Base-by-base conservation (phyloP, 2,113 vertebrate genomes). In the Fregata magnificens region DNA sequence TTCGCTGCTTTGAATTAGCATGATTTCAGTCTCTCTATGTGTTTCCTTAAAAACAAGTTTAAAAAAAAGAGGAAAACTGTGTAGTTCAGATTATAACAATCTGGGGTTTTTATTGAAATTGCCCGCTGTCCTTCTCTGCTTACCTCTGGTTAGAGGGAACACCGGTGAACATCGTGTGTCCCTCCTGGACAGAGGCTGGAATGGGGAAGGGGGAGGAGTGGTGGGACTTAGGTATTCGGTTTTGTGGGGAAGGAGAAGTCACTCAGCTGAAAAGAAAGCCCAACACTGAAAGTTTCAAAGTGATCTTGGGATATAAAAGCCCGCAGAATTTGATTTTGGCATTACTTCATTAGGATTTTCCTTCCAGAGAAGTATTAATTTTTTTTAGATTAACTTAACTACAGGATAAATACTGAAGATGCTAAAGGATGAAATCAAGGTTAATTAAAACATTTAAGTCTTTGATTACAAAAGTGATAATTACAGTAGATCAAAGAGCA, bases 381-480 rank as follows among this genome's bases (percentile, higher is more conserved):
- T 59, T 84, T 83, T 91, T 86, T 76, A 76, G 8, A 29, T 63
- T 85, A 90, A 47, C 24, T 83, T 72, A 82, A 82, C 61, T 92
- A n/a, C 3, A 29, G 47, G 52, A 79, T 82, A 86, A 93, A 92
- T 58, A 32, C 18, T 52, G 58, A 92, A 86, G 74, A 56, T 19
- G 58, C 11, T 76, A 32, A 92, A 83, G 58, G 58, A 86, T 72
- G 21, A 93, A 83, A 93, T 92, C 79, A 73, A 95, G 29, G 66
- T 90, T 86, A 92, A 88, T 94, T 85, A 93, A 95, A 85, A 55
- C 21, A 72, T 71, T 69, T 80, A 63, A 63, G 17, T 53, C 28
- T 90, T 88, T 86, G 36, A 86, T 86, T 90, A 69, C 14, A 52
- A 49, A 90, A 77, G 28, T 88, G 66, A 53, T 88, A 69, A 92